These are phyloP conservation scores for Halcyon malimbica DNA, from an alignment of 2,113 vertebrate species.

Conservation along the genomic window DNA sequence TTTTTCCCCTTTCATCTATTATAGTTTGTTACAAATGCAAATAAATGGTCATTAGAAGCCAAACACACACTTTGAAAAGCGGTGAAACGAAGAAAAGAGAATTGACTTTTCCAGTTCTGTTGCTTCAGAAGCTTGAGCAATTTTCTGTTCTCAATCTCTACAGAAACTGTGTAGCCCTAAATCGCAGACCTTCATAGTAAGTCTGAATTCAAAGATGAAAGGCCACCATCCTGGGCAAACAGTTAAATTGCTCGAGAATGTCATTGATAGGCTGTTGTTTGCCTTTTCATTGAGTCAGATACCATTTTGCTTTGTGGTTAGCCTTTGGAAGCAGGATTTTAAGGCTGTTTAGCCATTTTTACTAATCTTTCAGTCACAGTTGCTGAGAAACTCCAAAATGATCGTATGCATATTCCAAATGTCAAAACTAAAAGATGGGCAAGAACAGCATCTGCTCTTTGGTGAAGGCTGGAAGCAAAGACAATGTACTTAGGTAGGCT, in stretches of 20 bases:
- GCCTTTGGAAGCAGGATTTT: background rate
- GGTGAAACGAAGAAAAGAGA: background rate
- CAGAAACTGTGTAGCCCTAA: background rate
- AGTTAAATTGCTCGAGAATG: background rate
- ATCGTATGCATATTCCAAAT: rapidly evolving
- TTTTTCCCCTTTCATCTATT: background rate
- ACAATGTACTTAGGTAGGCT: background rate
- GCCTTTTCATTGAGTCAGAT: background rate
- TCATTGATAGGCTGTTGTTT: background rate
- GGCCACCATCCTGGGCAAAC: background rate
- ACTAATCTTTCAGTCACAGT: background rate
- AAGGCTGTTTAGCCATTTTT: background rate
- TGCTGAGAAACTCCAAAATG: background rate
- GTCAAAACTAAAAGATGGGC: background rate
- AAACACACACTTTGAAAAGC: background rate
- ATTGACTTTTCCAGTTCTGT: background rate
- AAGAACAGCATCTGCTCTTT: background rate
- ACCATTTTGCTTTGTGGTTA: rapidly evolving
- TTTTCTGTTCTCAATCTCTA: background rate
- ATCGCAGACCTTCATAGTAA: rapidly evolving
- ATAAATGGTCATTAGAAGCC: background rate
- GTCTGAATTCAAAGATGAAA: background rate
- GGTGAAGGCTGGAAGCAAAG: background rate
- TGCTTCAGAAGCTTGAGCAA: background rate
- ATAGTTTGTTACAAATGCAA: background rate